Base-by-base conservation (phyloP, 1,140 invertebrate genomes). In the Musca domestica region DNA sequence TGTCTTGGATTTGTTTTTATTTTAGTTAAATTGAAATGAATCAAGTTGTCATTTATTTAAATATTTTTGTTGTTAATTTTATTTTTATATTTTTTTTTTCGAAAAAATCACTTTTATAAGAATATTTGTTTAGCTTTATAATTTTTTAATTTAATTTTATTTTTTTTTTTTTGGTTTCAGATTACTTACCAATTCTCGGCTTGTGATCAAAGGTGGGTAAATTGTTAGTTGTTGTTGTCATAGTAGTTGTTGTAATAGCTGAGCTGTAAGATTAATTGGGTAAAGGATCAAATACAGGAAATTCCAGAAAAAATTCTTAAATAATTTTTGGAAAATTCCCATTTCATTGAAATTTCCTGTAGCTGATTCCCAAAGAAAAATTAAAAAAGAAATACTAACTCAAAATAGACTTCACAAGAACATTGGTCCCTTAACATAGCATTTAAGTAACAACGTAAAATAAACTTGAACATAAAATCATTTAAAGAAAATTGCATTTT, bases 391-490 rank as follows among this genome's bases (percentile, higher is more conserved):
- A 27, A 25, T 25, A 54, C 22, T 23, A 25, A n/a, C n/a, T n/a
- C n/a, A n/a, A n/a, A n/a, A n/a, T n/a, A 58, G 14, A 2, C 54
- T 30, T n/a, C n/a, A n/a, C n/a, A n/a, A 30, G 9, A 6, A 30
- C 27, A 30, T 58, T 58, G 54, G 54, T 58, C 54, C 54, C 54
- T 58, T 58, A 58, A 58, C 54, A 58, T n/a, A 58, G 54, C 27
- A 27, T 51, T 51, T 9, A 51, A 51, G 12, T 51, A 5, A 9
- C 17, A 51, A n/a, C n/a, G n/a, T n/a, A 58, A 3, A 30, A 20
- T 17, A 30, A n/a, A n/a, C n/a, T n/a, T n/a, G 10, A 56, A 14
- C 23, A 58, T 10, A 12, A 54, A 54, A 23, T 58, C 15, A 20
- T n/a, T n/a, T n/a, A n/a, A n/a, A n/a, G n/a, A n/a, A n/a, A n/a